Conservation (phyloP, 2,888 invertebrate genomes). For the Torymus texanus region DNA sequence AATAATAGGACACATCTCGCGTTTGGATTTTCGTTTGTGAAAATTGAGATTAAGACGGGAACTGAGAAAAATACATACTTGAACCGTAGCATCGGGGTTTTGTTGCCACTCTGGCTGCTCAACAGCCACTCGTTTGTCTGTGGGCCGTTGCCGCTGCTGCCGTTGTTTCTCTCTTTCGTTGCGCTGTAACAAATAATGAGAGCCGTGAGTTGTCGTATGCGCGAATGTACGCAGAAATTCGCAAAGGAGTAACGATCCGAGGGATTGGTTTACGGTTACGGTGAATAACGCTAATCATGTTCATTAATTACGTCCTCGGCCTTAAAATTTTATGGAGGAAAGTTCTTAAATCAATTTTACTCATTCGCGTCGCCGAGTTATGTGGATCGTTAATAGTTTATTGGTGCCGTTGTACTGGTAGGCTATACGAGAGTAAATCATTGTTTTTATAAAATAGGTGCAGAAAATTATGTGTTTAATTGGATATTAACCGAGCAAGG, state of each 20-base stretch:
- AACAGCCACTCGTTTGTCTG: constrained; percentile 71
- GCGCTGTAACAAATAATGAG: constrained; percentile 62
- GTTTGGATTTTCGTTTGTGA: no score
- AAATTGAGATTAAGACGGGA: constrained; percentile 1
- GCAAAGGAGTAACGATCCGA: no score
- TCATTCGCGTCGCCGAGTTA: no score
- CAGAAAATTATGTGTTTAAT: no score
- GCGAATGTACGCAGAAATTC: no score
- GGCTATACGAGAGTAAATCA: no score
- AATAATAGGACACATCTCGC: constrained; percentile 24
- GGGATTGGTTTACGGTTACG: background rate
- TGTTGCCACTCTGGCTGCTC: constrained; percentile 68
- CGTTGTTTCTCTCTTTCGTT: constrained; percentile 63
- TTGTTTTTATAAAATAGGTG: no score
- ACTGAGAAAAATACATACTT: constrained; percentile 66
- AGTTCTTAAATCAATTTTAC: no score
- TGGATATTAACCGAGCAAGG: no score
- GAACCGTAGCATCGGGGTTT: constrained; percentile 70
- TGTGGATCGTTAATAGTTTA: no score
- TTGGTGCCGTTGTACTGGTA: no score
- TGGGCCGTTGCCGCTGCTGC: constrained; percentile 21
- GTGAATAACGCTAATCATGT: background rate
- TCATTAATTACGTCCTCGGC: background rate
- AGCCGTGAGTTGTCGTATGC: background rate
- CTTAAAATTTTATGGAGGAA: no score